Conservation (phyloP, 2,797 vertebrate species). For the Netta rufina region DNA sequence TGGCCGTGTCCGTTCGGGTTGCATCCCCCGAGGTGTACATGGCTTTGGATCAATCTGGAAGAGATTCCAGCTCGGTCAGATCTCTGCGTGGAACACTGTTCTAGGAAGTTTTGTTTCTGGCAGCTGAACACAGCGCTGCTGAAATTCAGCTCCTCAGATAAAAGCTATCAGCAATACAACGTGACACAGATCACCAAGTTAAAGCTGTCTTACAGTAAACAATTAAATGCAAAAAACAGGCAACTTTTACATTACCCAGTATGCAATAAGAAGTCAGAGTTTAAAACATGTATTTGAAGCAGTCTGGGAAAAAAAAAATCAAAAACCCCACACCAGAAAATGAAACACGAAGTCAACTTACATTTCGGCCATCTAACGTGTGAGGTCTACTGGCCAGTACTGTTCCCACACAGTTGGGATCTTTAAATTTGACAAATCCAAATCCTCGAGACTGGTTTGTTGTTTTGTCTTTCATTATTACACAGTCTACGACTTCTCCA, state of each 20-base stretch:
- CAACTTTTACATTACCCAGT: background rate
- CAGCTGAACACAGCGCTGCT: background rate
- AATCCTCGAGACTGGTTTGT: constrained; percentile 99
- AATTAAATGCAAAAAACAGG: background rate
- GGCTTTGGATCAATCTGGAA: constrained; percentile 98
- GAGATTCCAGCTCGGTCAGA: constrained; percentile 47
- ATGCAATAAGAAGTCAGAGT: background rate
- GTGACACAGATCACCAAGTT: background rate
- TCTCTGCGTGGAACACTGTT: background rate
- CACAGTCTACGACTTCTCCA: constrained; percentile 99
- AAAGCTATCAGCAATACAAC: background rate
- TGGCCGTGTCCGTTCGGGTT: constrained; percentile 93
- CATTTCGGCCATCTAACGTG: constrained; percentile 97
- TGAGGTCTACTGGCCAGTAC: constrained; percentile 98
- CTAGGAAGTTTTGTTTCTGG: background rate
- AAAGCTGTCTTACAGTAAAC: background rate
- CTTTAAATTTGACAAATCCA: constrained; percentile 99
- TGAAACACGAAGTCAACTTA: constrained; percentile 80
- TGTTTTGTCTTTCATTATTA: constrained; percentile 99
- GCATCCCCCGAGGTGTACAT: constrained; percentile 98
- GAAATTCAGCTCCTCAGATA: background rate
- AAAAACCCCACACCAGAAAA: background rate
- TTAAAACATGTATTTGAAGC: background rate
- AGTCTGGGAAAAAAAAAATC: background rate
- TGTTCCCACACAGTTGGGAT: constrained; percentile 98